Base-by-base conservation (phyloP, 2,797 vertebrate species). In the Falco cherrug region DNA sequence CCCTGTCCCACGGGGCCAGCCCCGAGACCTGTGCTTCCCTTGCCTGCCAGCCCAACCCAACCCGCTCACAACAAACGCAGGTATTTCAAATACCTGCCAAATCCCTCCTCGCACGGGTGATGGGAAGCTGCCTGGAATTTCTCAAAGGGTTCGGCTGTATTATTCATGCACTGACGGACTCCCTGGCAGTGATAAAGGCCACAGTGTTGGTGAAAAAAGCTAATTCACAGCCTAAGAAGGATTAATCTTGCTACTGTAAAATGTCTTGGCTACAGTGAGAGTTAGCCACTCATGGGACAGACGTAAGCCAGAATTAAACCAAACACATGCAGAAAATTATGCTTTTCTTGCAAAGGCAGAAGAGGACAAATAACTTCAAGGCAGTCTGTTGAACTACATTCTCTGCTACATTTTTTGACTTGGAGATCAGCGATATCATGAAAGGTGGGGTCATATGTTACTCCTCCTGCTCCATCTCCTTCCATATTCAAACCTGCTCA, bases 191-290 rank as follows among this genome's bases (percentile, higher is more conserved):
- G 70, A 63, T 45, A 83, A 93, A 89, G 71, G 87, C 82, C 91
- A 91, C 68, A 57, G 48, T 3, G 78, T 83, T 68, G 75, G 71
- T 16, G 82, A 41, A 64, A 89, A 87, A 92, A 87, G 57, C 84
- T 57, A 78, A 91, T 94, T 95, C 89, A 75, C 82, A 89, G 92
- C 71, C 89, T 93, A 89, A 90, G 64, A 71, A 91, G 96, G 87
- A 94, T 94, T 96, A 91, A 96, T 95, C 57, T 89, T 85, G 84
- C 89, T 89, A 69, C 88, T 77, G 87, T 83, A 93, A 96, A 95
- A 93, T 22, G 64, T 43, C 75, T 74, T 89, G 89, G 91, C 84
- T 84, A 37, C 75, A 78, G 57, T 13, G 41, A 75, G 69, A 84
- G 76, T 88, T 78, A 88, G 69, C 31, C 69, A 69, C 87, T 73